These are phyloP conservation scores for Lacerta bilineata DNA, from an alignment of 2,797 vertebrate genomes.

Conservation along the genomic window DNA sequence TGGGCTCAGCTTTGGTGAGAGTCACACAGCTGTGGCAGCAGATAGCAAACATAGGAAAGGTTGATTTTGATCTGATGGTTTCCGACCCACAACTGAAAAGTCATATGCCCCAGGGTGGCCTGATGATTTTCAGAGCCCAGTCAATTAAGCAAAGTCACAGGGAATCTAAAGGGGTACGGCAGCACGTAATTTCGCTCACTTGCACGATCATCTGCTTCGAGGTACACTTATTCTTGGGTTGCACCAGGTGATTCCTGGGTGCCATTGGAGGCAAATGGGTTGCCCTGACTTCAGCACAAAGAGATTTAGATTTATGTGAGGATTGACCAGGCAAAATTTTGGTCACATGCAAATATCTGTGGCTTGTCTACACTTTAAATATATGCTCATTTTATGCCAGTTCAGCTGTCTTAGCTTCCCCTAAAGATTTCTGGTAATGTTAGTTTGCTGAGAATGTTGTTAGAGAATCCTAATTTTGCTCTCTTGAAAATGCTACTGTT, in stretches of 20 bases:
- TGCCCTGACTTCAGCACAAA: no score
- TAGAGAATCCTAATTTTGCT: no score
- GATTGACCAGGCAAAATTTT: background rate
- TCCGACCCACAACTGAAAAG: background rate
- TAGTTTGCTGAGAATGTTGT: background rate
- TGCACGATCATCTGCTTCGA: background rate
- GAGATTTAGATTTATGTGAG: no score
- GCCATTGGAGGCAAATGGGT: background rate
- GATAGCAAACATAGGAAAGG: background rate
- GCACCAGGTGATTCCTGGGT: background rate
- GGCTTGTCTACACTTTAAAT: background rate
- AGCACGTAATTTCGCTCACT: background rate
- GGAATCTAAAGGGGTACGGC: background rate
- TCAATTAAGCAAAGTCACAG: background rate
- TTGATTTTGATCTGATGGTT: background rate
- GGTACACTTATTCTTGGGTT: background rate
- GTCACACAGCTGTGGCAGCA: background rate
- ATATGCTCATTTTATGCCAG: background rate
- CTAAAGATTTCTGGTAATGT: background rate
- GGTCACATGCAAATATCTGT: background rate
- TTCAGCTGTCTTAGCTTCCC: background rate
- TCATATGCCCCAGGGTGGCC: background rate
- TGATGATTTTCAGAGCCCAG: background rate
- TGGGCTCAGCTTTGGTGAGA: background rate
- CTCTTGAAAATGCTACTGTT: background rate